Evolutionary conservation across 2,113 vertebrate species (phyloP), one percentile per base, ranked within the genome.

Genomic region (Gallinago jamesoni): DNA sequence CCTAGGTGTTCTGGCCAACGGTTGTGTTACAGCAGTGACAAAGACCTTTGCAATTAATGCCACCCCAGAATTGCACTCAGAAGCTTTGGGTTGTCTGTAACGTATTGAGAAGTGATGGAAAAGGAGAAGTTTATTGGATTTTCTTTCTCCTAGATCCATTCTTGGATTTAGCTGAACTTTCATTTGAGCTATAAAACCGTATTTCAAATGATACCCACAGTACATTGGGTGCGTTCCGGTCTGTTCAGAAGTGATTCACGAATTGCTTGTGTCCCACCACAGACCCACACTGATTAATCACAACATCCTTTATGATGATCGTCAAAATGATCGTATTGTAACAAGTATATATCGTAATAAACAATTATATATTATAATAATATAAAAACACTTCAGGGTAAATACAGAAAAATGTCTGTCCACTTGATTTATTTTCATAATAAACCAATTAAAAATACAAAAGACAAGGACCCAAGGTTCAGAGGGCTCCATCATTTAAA

Each of bases 361-460:
- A 53, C 15, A 14, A 52, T 27, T 52, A 52, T 52, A 52, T 17
- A 30, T 11, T 30, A 8, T 9, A 77, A 39, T 60, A 70, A 52
- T 45, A 77, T 15, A 62, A 55, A 94, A 81, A 14, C 37, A 62
- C 28, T 96, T 56, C 9, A 3, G 45, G 85, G 35, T 97, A 85
- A 96, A 97, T 94, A 95, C 91, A 92, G n/a, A 94, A 94, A 89
- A 74, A 76, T 73, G 37, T 87, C 96, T 96, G 97, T 97, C 94
- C 79, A 96, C 72, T 97, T 97, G 97, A 98, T 98, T 98, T 98
- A 98, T 98, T 98, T 96, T 98, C 97, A 98, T 98, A 98, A 98
- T 98, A 98, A 98, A 98, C 97, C 94, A 97, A 99, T 99, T 99
- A 98, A 98, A 97, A 98, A 98, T 98, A 98, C 98, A 98, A 98